Evolutionary conservation across 35 echinoderm and acorn worm genomes (phyloP).

Genomic region (Strongylocentrotus purpuratus): DNA sequence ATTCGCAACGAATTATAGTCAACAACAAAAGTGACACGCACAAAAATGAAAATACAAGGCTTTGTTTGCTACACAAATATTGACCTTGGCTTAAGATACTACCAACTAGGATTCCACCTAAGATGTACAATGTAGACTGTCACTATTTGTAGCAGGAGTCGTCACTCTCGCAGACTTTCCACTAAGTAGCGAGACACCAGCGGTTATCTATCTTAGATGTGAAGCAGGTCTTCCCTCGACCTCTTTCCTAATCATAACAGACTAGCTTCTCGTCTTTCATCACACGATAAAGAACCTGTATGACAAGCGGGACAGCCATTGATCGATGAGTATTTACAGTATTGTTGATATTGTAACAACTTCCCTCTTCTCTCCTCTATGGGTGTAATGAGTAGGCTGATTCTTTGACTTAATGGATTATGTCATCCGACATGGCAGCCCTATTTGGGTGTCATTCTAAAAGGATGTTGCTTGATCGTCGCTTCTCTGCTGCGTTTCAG

Average conservation of each 20-base stretch:
- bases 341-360: constrained; percentile 4
- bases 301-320: not conserved
- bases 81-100: too few relatives aligned
- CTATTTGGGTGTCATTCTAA: not conserved
- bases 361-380: not conserved
- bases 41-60: not conserved
- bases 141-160: not conserved
- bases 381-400: not conserved
- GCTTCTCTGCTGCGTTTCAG: not conserved
- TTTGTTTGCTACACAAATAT: not conserved
- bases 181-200: not conserved
- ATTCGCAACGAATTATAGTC: too few relatives aligned
- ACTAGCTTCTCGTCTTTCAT: not conserved
- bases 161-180: not conserved
- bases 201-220: not conserved
- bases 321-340: not conserved
- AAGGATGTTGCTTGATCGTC: not conserved
- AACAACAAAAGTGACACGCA: too few relatives aligned
- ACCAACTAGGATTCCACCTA: too few relatives aligned
- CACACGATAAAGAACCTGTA: not conserved
- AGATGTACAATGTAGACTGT: not conserved
- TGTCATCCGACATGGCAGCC: not conserved
- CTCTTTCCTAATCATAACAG: not conserved
- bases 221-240: not conserved
- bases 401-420: not conserved